Evolutionary conservation across 2,888 invertebrate genomes (phyloP), one percentile per base, ranked within the genome.

Genomic region (Drosophila ustulata): DNA sequence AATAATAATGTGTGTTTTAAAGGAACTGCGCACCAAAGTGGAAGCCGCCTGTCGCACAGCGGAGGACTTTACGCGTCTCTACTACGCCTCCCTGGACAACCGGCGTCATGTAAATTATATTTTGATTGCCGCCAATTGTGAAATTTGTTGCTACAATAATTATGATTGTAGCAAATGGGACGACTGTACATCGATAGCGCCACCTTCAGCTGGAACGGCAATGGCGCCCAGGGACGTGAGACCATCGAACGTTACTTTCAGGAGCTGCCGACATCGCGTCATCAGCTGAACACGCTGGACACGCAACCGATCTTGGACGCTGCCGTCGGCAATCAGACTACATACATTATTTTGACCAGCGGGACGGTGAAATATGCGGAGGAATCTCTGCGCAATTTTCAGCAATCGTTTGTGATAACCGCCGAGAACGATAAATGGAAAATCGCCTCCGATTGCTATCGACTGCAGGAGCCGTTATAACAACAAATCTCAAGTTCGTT

Each of bases 351-450:
- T 55, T 96, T 96, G 93, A 95, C 96, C 4, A 95, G 96, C 75
- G 98, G 98, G 0, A 95, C 94, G 65, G 97, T 98, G 0, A 96
- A 95, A 78, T 97, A 96, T 85, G 94, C 94, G 64, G 93, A 93
- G 6, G 94, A 94, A 83, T 78, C 92, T 1, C 89, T 94, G 18
- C 95, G 95, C 85, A 94, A 95, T 0, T 97, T 97, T 87, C 96
- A 96, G 88, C 97, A 98, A 92, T 96, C 95, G 39, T 98, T 98
- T 90, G 93, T 98, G 28, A 95, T 98, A 57, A 97, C 97, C 0
- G 97, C 97, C 4, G 95, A 96, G 72, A 96, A 95, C 13, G 97
- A 97, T 78, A 97, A 97, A 90, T 98, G 98, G 98, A 98, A 98
- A 93, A 96, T 98, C 79, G 97, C 97, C 9, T 96, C 96, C 46